These are phyloP conservation scores for Myotis yumanensis DNA, from an alignment of 2,113 vertebrate species.

Conservation along the genomic window DNA sequence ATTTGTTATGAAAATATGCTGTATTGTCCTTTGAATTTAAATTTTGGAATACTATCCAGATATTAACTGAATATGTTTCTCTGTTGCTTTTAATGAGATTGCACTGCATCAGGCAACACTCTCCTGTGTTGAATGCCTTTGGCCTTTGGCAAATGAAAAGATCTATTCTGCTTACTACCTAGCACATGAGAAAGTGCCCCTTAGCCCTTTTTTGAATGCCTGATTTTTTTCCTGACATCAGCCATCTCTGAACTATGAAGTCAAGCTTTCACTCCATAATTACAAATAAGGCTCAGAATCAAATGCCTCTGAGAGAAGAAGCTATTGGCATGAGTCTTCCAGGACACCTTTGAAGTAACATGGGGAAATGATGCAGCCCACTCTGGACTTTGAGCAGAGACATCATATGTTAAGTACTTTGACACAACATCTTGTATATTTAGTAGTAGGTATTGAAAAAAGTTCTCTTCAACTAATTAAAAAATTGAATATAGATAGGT, in stretches of 20 bases:
- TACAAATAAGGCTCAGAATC: neutral
- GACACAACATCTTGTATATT: neutral
- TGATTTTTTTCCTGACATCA: neutral
- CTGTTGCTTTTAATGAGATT: constrained; percentile 5
- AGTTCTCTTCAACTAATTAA: neutral
- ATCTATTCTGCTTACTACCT: neutral
- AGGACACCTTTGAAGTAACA: neutral
- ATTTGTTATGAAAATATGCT: constrained; percentile 2
- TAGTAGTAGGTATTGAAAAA: neutral
- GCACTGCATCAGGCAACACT: neutral
- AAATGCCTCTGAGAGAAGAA: neutral
- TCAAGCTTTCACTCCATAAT: neutral
- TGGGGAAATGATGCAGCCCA: neutral
- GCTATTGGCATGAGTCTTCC: neutral
- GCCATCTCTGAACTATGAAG: neutral
- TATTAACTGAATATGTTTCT: neutral
- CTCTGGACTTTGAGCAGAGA: neutral
- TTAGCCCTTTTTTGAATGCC: neutral
- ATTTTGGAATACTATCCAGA: neutral
- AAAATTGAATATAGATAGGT: neutral
- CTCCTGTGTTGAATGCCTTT: neutral
- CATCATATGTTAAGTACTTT: neutral
- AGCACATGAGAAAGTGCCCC: neutral
- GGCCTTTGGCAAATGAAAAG: neutral
- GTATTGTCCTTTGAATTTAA: neutral